A percentile compares a stretch with the other conserved stretches of the same genome.
Evolutionary conservation across 2,113 vertebrate genomes (phyloP).

Genomic region (Ginglymostoma cirratum): DNA sequence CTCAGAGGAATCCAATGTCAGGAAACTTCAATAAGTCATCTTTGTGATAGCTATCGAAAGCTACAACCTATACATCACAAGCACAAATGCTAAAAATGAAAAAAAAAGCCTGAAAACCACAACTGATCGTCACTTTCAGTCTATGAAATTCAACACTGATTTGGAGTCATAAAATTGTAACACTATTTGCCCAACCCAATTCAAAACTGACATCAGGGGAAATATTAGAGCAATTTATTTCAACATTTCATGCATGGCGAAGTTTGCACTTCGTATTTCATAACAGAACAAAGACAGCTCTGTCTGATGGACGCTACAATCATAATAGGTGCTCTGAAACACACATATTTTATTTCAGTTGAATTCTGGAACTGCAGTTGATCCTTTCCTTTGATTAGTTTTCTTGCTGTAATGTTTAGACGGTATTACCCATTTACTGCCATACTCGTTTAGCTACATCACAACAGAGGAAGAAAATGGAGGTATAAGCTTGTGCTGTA

Average conservation of each 20-base stretch:
- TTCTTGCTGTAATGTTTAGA: slow-evolving; percentile 5
- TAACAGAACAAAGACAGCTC: neutral
- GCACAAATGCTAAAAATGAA: neutral
- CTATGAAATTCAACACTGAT: neutral
- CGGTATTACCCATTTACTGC: neutral
- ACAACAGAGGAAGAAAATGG: neutral
- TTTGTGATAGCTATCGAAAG: slow-evolving; percentile 7
- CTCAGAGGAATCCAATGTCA: slow-evolving; percentile 9
- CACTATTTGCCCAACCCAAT: neutral
- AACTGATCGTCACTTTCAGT: neutral
- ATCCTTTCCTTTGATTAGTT: slow-evolving; percentile 18
- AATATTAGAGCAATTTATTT: neutral
- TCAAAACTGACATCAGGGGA: slow-evolving; percentile 17
- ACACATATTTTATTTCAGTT: neutral
- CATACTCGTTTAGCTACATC: neutral
- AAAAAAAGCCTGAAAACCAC: neutral
- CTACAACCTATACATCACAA: neutral
- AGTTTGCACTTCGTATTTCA: neutral
- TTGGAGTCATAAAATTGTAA: neutral
- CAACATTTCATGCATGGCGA: neutral
- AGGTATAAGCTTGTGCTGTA: neutral
- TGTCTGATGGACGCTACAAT: neutral
- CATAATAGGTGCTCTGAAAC: neutral
- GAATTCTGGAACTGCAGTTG: neutral
- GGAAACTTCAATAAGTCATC: slow-evolving; percentile 31